These are phyloP conservation scores for Penaeus vannamei DNA, from an alignment of 1,140 invertebrate species.

Conservation along the genomic window DNA sequence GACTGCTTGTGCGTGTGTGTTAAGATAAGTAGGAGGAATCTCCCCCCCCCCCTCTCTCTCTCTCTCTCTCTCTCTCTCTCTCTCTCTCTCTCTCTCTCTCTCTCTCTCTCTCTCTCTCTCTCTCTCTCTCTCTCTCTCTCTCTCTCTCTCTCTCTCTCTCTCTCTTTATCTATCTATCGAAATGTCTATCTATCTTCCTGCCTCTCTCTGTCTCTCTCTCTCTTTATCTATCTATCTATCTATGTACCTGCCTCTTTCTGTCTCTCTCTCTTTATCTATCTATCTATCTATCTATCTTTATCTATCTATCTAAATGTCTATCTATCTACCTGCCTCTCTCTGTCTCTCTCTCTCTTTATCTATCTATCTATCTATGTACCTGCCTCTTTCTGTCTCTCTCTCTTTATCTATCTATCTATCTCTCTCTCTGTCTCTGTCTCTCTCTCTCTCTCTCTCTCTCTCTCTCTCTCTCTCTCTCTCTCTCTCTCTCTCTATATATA, in stretches of 20 bases:
- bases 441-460: too few species aligned
- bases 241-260: too few species aligned
- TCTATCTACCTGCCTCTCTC: too few species aligned
- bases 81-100: background rate
- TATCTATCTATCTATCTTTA: too few species aligned
- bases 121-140: background rate
- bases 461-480: too few species aligned
- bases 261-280: too few species aligned
- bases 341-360: too few species aligned
- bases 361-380: too few species aligned
- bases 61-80: background rate
- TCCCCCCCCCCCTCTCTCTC: background rate
- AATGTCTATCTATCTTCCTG: background rate
- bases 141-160: conserved; percentile 21
- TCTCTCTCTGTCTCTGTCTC: too few species aligned
- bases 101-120: background rate
- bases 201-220: conserved; percentile 5
- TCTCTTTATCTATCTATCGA: background rate
- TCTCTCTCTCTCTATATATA: too few species aligned
- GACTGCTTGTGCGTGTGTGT: too few species aligned
- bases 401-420: background rate
- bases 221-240: background rate
- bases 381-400: background rate
- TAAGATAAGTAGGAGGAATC: background rate
- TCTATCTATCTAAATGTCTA: too few species aligned